Conservation (phyloP, 92 coral and sea anemone genomes). For the Hydrozoanthus gracilis region DNA sequence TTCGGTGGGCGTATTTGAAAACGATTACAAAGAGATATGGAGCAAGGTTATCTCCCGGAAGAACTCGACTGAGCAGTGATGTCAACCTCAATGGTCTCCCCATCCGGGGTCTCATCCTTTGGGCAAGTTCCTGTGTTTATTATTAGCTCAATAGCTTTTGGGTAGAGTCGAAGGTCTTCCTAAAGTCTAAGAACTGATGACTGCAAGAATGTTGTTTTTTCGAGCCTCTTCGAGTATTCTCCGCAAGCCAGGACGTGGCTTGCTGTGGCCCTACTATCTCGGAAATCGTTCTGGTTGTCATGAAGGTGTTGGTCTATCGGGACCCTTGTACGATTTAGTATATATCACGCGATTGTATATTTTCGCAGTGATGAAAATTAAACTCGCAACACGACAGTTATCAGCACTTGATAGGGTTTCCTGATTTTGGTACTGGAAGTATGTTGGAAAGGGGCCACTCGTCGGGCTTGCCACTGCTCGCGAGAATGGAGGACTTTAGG, state of each 20-base stretch:
- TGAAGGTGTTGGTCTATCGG: slow-evolving; percentile 20
- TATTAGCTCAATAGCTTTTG: not conserved
- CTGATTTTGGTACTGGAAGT: slow-evolving; percentile 43
- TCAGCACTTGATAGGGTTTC: slow-evolving; percentile 39
- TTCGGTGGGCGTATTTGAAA: not conserved
- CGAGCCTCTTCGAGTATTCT: slow-evolving; percentile 29
- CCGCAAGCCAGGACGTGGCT: slow-evolving; percentile 46
- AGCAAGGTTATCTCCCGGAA: slow-evolving; percentile 30
- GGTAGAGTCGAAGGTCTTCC: slow-evolving; percentile 50
- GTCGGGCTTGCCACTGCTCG: slow-evolving; percentile 40
- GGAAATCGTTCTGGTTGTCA: slow-evolving; percentile 49
- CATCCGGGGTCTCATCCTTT: slow-evolving; percentile 38
- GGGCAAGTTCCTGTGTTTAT: slow-evolving; percentile 23
- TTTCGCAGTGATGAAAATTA: slow-evolving; percentile 32
- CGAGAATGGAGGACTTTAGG: slow-evolving; percentile 46
- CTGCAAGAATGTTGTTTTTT: slow-evolving; percentile 6
- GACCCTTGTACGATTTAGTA: slow-evolving; percentile 20
- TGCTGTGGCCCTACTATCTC: slow-evolving; percentile 25
- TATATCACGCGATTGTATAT: slow-evolving; percentile 46
- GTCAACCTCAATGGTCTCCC: slow-evolving; percentile 39
- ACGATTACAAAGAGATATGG: slow-evolving; percentile 38
- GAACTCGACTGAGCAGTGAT: slow-evolving; percentile 38
- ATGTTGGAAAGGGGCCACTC: slow-evolving; percentile 37
- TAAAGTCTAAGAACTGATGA: slow-evolving; percentile 36
- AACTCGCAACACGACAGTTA: slow-evolving; percentile 48